Evolutionary conservation across 2,113 vertebrate genomes (phyloP), one percentile per base, ranked within the genome.

Genomic region (Sander lucioperca): DNA sequence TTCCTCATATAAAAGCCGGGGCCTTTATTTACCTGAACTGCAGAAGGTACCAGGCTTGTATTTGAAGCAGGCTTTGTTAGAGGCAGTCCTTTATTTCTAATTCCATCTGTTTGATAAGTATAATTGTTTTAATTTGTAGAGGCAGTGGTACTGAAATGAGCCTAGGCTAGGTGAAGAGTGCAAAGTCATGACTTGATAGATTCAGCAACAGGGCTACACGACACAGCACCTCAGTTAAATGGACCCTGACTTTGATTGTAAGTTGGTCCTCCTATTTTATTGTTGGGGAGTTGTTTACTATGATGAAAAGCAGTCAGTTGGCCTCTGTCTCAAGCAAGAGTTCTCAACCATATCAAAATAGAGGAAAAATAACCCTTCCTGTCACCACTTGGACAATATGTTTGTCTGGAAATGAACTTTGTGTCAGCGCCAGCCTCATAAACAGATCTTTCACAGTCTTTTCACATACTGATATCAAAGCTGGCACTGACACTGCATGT

Each of bases 221-320:
- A 66, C 69, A 61, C 27, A 5, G 57, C 77, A 79, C 61, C 77
- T 43, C 76, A 66, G 83, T 77, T 88, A 86, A 94, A 90, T 91
- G 81, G 84, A 91, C 77, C 84, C 72, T 90, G 85, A 87, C 83
- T 92, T 89, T 91, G 87, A 94, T 90, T 93, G 83, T 79, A 43
- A 77, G 67, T 84, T 74, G 84, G 82, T 77, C 59, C 12, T 91
- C 77, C 68, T 33, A n/a, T 84, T 91, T 92, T 88, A 90, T 82
- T 83, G 74, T 82, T 57, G 12, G 74, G 85, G 86, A 86, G 83
- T 80, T 83, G 84, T 91, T 94, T 91, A 87, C 89, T 77, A 51
- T 73, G 48, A 39, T 82, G 73, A 77, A 65, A 85, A 53, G 70
- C 82, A 82, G 87, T 90, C 85, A 73, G 77, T 50, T 71, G 71